phyloP scores from a whole-genome alignment of 2,888 invertebrate species.

The Pterostichus madidus region DNA sequence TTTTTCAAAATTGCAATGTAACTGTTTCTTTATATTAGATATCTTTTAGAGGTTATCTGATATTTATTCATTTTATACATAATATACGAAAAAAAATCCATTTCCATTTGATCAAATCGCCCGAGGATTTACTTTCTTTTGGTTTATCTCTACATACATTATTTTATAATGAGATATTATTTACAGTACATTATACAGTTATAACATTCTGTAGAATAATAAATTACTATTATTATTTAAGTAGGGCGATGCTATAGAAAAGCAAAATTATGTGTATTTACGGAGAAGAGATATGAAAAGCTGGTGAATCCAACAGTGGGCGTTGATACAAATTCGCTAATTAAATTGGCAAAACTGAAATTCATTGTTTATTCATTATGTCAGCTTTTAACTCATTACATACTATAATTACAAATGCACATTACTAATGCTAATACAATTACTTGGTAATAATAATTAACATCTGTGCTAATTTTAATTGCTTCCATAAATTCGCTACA shows the following conservation, averaged over 20 bases:
- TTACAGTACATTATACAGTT: too few species aligned
- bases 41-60: too few species aligned
- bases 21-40: too few species aligned
- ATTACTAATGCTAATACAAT: background rate
- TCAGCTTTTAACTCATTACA: slow-evolving; percentile 6
- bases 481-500: background rate
- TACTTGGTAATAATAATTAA: slow-evolving; percentile 15
- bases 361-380: slow-evolving; percentile 15
- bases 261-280: background rate
- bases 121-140: too few species aligned
- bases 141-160: too few species aligned
- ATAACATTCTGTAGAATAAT: too few species aligned
- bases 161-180: too few species aligned
- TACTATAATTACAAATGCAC: background rate
- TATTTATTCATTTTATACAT: too few species aligned
- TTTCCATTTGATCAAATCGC: too few species aligned
- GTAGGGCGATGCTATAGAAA: background rate
- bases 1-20: too few species aligned
- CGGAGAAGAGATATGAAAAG: background rate
- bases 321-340: background rate
- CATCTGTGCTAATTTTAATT: slow-evolving; percentile 11
- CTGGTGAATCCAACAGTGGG: background rate
- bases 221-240: background rate
- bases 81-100: too few species aligned
- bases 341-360: background rate